phyloP scores from a whole-genome alignment of 2,888 invertebrate genomes.

The Acleris laterana region DNA sequence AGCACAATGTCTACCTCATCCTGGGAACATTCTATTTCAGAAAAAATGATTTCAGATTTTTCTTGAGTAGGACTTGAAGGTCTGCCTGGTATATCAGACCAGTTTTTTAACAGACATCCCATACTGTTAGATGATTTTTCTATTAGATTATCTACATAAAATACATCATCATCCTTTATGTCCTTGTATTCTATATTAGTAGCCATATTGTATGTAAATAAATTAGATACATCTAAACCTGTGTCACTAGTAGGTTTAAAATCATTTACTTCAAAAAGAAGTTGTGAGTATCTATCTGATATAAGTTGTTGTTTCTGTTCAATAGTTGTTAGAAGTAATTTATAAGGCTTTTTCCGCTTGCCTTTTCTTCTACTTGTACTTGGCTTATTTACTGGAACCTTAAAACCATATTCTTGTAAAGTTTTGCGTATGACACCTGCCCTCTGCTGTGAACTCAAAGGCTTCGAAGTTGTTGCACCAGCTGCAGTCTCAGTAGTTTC shows the following conservation, averaged over 20 bases:
- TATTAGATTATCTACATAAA: conserved; percentile 77
- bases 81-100: conserved; percentile 86
- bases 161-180: conserved; percentile 61
- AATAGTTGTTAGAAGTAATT: conserved; percentile 57
- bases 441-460: conserved; percentile 58
- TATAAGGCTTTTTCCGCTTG: conserved; percentile 57
- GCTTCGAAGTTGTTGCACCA: conserved; percentile 39
- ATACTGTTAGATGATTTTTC: conserved; percentile 63
- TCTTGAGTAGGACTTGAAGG: conserved; percentile 79
- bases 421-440: conserved; percentile 75
- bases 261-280: conserved; percentile 58
- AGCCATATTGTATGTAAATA: conserved; percentile 54
- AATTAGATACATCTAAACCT: conserved; percentile 31
- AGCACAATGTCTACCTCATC: conserved; percentile 68
- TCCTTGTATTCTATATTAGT: conserved; percentile 58
- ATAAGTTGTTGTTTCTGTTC: conserved; percentile 65
- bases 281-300: conserved; percentile 63
- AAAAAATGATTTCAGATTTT: conserved; percentile 53
- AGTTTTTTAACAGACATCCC: conserved; percentile 84
- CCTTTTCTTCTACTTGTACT: conserved; percentile 47
- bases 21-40: conserved; percentile 63
- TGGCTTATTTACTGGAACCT: conserved; percentile 62
- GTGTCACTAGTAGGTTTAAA: conserved; percentile 26
- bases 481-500: conserved; percentile 44
- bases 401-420: conserved; percentile 86